phyloP scores from a whole-genome alignment of 2,888 invertebrate species.

The Monopis laevigella region DNA sequence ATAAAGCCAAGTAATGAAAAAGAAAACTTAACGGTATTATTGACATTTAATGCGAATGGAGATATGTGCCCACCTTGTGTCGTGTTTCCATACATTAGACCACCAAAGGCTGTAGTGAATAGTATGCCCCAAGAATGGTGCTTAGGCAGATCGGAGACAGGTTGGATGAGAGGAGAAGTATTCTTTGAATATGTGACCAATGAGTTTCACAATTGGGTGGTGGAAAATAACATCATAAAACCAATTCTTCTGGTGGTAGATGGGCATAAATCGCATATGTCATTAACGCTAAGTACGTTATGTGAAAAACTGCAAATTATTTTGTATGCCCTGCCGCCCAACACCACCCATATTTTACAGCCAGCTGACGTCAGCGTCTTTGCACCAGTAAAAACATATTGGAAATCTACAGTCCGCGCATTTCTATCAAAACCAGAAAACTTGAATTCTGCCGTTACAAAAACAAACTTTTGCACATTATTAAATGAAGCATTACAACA shows the following conservation, averaged over 20 bases:
- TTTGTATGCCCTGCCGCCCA: constrained; percentile 20
- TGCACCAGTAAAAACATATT: constrained; percentile 20
- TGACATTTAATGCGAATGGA: constrained; percentile 19
- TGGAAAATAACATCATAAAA: too few relatives aligned
- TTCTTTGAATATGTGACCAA: constrained; percentile 18
- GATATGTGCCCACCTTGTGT: constrained; percentile 17
- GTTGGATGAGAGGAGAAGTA: constrained; percentile 17
- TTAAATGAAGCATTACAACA: constrained; percentile 14
- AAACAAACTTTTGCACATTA: constrained; percentile 22
- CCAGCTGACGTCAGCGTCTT: constrained; percentile 22
- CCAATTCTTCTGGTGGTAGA: too few relatives aligned
- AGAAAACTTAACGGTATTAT: constrained; percentile 22
- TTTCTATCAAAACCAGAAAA: constrained; percentile 21
- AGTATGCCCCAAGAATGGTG: constrained; percentile 17
- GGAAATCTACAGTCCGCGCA: constrained; percentile 17
- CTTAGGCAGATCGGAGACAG: constrained; percentile 17
- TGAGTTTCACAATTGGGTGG: constrained; percentile 11
- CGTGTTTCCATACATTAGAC: constrained; percentile 17
- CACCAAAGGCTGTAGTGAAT: constrained; percentile 12
- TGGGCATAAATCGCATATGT: too few relatives aligned
- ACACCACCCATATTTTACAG: too few relatives aligned
- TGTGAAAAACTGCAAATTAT: too few relatives aligned
- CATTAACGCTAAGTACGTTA: too few relatives aligned
- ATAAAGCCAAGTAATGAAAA: constrained; percentile 23
- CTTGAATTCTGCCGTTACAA: constrained; percentile 19